phyloP scores from a whole-genome alignment of 2,888 invertebrate genomes.

The Phytoseiulus persimilis region DNA sequence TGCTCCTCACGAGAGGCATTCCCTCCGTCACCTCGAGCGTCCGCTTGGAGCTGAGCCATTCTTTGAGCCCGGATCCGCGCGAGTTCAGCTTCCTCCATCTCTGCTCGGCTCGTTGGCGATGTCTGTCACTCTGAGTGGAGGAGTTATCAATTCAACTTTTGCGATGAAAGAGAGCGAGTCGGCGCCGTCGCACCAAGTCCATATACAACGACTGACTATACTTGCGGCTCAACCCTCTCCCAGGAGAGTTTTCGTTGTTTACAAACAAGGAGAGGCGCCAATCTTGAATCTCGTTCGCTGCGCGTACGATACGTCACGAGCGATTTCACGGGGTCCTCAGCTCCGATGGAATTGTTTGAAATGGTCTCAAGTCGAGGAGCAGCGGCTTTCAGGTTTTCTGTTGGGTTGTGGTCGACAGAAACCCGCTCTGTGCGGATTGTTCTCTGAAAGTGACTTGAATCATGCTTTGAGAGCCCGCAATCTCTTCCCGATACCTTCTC shows the following conservation, averaged over 20 bases:
- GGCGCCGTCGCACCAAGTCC: background rate
- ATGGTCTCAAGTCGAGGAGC: too few species aligned
- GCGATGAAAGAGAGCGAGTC: background rate
- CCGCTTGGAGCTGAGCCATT: constrained; percentile 16
- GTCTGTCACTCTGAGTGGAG: background rate
- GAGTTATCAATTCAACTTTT: background rate
- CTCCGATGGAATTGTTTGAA: too few species aligned
- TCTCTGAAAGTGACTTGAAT: too few species aligned
- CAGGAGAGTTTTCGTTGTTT: background rate
- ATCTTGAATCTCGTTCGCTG: background rate
- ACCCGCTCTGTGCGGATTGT: too few species aligned
- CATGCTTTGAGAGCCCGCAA: too few species aligned
- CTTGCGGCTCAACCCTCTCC: background rate
- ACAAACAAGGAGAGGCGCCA: background rate
- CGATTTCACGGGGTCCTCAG: too few species aligned
- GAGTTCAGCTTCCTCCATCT: constrained; percentile 20
- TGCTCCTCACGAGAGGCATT: background rate
- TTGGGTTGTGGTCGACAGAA: too few species aligned
- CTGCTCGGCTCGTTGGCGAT: background rate
- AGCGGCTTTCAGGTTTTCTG: too few species aligned
- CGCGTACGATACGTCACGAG: background rate
- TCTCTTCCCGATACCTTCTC: too few species aligned
- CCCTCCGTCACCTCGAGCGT: background rate
- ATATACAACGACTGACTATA: background rate
- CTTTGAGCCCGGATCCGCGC: constrained; percentile 11